Evolutionary conservation across 2,888 invertebrate genomes (phyloP).

Genomic region (Augochlorella aurata): DNA sequence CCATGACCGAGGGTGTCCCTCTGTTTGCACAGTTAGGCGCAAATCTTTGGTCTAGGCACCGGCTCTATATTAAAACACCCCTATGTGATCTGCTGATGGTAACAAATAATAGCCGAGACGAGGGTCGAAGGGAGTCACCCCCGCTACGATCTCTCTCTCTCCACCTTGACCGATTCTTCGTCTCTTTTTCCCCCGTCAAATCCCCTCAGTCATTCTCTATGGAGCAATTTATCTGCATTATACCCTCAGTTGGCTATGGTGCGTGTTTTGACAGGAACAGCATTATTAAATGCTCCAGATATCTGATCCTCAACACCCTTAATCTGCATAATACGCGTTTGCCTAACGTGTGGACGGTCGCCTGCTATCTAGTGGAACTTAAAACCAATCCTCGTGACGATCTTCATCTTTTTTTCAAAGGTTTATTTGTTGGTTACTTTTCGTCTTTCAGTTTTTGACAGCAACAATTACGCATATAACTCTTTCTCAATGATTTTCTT

Average conservation of each 20-base stretch:
- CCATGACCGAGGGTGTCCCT: slow-evolving; percentile 48
- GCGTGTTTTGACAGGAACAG: slow-evolving; percentile 82
- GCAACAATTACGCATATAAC: neutral
- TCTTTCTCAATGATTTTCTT: neutral
- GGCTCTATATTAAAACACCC: slow-evolving; percentile 72
- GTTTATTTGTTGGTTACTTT: neutral
- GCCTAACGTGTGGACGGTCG: slow-evolving; percentile 74
- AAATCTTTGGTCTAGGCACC: slow-evolving; percentile 68
- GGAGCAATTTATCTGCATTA: slow-evolving; percentile 81
- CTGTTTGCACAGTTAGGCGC: slow-evolving; percentile 71
- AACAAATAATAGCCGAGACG: slow-evolving; percentile 68
- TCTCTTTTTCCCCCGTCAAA: slow-evolving; percentile 27
- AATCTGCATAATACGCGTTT: slow-evolving; percentile 81
- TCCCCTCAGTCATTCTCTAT: slow-evolving; percentile 69
- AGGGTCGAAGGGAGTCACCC: slow-evolving; percentile 54
- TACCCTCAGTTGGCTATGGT: slow-evolving; percentile 80
- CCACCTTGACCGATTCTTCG: slow-evolving; percentile 30
- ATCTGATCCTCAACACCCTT: slow-evolving; percentile 81
- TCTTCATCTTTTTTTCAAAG: neutral
- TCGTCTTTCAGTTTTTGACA: neutral
- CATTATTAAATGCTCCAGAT: slow-evolving; percentile 81
- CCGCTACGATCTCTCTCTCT: slow-evolving; percentile 23
- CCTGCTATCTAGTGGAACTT: slow-evolving; percentile 52
- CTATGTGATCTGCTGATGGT: slow-evolving; percentile 59
- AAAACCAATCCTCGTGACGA: neutral